Evolutionary conservation across 2,113 vertebrate species (phyloP), one percentile per base, ranked within the genome.

Genomic region (Spermophilus dauricus): DNA sequence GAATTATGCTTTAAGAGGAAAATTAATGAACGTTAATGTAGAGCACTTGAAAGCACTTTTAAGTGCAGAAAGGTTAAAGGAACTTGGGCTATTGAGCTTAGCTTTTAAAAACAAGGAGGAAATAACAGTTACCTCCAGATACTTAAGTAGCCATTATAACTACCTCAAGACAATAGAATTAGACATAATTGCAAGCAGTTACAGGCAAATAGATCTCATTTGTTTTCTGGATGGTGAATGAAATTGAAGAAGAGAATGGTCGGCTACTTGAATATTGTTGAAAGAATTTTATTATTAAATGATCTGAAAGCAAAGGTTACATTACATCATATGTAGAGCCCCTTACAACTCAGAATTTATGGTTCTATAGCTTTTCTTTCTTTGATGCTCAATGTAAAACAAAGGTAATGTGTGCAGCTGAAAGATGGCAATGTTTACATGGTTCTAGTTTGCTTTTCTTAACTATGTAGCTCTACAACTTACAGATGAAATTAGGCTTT

Each of bases 31-130:
- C 3, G 0, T 75, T 88, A 87, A 56, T 69, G 56, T 42, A 83
- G 75, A 82, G 32, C 9, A 32, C 5, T 95, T 96, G 14, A 95
- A 82, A 96, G 39, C 48, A 92, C 45, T 77, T 91, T 89, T 69
- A 82, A 24, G 26, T 63, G 63, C 45, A 65, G 2, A 58, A 88
- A 95, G 80, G 61, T 86, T 77, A 86, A 93, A 97, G 28, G 75
- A 67, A 83, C 22, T 10, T 32, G 48, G 34, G n/a, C 67, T 86
- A 12, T 12, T 93, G 67, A 91, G 78, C 78, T 70, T 17, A 86
- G 87, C 63, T 84, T 88, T 92, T 81, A 80, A 94, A 95, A 95
- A 94, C 58, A 92, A 92, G 26, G n/a, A 89, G 63, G 51, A 95
- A 90, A 69, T 61, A 95, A 69, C 34, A 78, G 26, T 78, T 94